Base-by-base conservation (phyloP, 2,888 invertebrate genomes). In the Carcina quercana region DNA sequence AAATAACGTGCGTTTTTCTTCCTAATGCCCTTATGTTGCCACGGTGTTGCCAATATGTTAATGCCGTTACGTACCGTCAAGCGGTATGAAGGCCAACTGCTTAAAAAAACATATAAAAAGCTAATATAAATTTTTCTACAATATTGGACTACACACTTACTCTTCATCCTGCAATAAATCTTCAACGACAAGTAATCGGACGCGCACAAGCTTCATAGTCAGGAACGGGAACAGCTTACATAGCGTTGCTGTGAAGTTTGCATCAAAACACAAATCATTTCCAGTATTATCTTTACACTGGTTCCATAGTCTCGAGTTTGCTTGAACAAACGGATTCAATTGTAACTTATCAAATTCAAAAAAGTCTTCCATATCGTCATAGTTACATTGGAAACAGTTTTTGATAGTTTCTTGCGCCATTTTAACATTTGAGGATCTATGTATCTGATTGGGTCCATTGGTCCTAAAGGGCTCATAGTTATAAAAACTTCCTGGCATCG, bases 381-480 rank as follows among this genome's bases (percentile, higher is more conserved):
- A 94, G 66, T 94, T 88, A 76, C 95, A 95, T 57, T 87, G 88
- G 43, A 95, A 85, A 60, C 95, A 86, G 45, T 88, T 86, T 59
- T 89, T 90, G 31, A 95, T 78, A 59, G 88, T 89, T 34, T 74
- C 74, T 37, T 94, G 60, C 14, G 93, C 93, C 45, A 86, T 71
- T 24, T 87, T 84, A n/a, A 90, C 87, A 28, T 90, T 74, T 3
- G 91, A 91, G 13, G 90, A 87, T 5, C 91, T 91, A 50, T 95
- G 86, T 35, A 95, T 90, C 82, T 94, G 94, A 44, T 90, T 86
- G 47, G 95, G 94, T 39, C 91, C 92, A 72, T 91, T 92, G 58
- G 93, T 90, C 37, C 95, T 79, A 38, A 96, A 76, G 17, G 96
- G 96, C 70, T 96, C 96, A 62, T 95, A 96, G 65, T 95, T 95